Base-by-base conservation (phyloP, 2,797 vertebrate genomes). In the Triplophysa bombifrons region DNA sequence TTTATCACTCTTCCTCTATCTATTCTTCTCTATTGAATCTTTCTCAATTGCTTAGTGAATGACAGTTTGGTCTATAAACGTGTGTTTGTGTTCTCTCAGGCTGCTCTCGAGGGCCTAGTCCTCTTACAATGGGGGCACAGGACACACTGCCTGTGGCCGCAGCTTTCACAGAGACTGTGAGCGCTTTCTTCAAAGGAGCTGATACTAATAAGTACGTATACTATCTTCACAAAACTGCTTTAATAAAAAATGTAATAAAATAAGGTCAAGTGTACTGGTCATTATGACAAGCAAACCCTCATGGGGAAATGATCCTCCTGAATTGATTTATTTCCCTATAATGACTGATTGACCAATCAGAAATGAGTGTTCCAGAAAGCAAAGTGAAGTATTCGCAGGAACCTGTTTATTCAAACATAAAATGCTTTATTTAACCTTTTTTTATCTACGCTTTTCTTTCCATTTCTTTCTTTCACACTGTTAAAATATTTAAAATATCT, bases 121-220 rank as follows among this genome's bases (percentile, higher is more conserved):
- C 98, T 69, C 93, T 99, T 55, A 99, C 98, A 70, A 98, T 99
- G 97, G 97, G 98, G 14, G 97, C 97, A 34, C 98, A 99, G 92
- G 98, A 99, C 90, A 99, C 97, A 0, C 95, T 99, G 58, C 98
- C 98, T 0, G 98, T 99, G 22, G 98, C 98, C 0, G 97, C 98
- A 3, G 98, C 98, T 12, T 99, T 99, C 91, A 99, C 98, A 3
- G 98, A 99, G 85, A 99, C 98, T 0, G 96, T 99, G 91, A 99
- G 98, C 12, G 94, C 96, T 19, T 97, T 98, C 87, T 99, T 99
- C 90, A 98, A 98, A 93, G 98, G 96, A 88, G 95, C 97, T 0
- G 97, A 99, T 90, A 94, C 96, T 41, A 97, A 88, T 95, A 99
- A 98, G 98, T 99, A 95, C 81, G 96, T 88, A 63, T 61, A 48